These are phyloP conservation scores for Myotis daubentonii DNA, from an alignment of 2,797 vertebrate genomes.

Conservation along the genomic window DNA sequence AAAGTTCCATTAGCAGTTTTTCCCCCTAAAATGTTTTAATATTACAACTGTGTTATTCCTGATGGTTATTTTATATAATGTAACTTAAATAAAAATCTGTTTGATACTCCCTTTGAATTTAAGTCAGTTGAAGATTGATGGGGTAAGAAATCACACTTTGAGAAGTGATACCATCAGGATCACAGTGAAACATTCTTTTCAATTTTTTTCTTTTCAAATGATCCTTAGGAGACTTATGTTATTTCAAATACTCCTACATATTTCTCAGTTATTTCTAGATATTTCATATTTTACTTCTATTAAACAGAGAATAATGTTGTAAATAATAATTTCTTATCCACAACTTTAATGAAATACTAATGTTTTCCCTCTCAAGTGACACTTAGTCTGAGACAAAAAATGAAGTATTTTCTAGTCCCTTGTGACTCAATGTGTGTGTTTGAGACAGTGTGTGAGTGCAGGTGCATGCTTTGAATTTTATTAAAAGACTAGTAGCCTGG, in stretches of 20 bases:
- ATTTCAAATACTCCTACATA: background rate
- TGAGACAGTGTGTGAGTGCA: background rate
- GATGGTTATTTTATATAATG: background rate
- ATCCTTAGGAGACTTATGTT: background rate
- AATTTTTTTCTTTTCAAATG: background rate
- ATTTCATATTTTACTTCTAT: background rate
- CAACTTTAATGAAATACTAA: background rate
- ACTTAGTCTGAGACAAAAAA: background rate
- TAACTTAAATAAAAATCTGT: background rate
- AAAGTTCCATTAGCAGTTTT: background rate
- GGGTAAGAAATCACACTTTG: background rate
- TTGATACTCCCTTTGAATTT: background rate
- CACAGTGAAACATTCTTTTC: background rate
- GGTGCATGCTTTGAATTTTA: background rate
- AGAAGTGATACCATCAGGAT: background rate
- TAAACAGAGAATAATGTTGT: background rate
- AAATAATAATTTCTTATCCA: background rate
- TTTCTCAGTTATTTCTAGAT: background rate
- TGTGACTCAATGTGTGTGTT: background rate
- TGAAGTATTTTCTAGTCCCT: background rate
- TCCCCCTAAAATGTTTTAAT: background rate
- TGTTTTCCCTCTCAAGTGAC: background rate
- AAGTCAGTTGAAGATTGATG: background rate
- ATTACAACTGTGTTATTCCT: background rate
- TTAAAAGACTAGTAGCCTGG: background rate